phyloP scores from a whole-genome alignment of 1,140 invertebrate species.

The Drosophila asahinai region DNA sequence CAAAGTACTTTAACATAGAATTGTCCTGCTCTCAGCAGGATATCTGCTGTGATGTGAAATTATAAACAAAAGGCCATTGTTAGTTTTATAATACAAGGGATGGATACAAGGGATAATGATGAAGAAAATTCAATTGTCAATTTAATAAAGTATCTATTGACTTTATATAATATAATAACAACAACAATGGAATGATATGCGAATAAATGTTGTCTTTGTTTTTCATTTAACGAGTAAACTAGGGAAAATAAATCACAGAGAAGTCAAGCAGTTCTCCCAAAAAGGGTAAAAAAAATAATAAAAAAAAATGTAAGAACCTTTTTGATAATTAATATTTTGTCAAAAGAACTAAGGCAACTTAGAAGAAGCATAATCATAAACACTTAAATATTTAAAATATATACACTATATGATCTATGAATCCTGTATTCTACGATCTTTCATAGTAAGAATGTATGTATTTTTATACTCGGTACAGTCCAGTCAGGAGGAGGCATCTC shows the following conservation, averaged over 20 bases:
- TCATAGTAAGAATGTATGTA: too few species aligned
- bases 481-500: too few species aligned
- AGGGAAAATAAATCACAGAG: neutral
- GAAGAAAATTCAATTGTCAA: constrained; percentile 49
- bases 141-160: constrained; percentile 63
- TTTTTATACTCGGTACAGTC: too few species aligned
- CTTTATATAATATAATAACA: constrained; percentile 21
- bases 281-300: too few species aligned
- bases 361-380: too few species aligned
- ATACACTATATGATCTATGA: too few species aligned
- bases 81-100: constrained; percentile 1
- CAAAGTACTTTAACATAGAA: neutral
- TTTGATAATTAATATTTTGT: too few species aligned
- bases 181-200: neutral
- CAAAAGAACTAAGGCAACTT: too few species aligned
- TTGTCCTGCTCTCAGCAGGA: constrained; percentile 33
- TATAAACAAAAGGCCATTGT: constrained; percentile 44
- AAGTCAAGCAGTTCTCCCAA: neutral
- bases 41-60: constrained; percentile 9
- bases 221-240: neutral
- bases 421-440: too few species aligned
- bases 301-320: too few species aligned
- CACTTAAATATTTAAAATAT: too few species aligned
- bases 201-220: neutral
- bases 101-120: constrained; percentile 1